Percentiles rank a stretch among this genome's conserved stretches.
Conservation (phyloP, 1,140 invertebrate genomes). For the Dryas iulia region DNA sequence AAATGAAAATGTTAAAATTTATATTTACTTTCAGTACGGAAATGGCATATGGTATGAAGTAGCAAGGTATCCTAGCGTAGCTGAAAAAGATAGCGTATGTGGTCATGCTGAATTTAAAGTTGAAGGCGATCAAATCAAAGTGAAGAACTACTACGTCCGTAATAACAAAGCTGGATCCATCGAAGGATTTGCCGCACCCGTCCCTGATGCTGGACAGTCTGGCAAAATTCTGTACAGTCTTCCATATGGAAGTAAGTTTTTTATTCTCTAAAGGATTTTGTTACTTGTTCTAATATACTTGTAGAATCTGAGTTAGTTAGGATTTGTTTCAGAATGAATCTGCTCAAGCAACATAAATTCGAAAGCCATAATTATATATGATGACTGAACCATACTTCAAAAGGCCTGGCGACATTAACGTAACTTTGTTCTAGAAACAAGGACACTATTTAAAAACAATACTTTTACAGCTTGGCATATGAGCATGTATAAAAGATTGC, state of each 20-base stretch:
- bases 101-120: constrained; percentile 48
- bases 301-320: too few relatives aligned
- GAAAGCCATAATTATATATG: too few relatives aligned
- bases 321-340: too few relatives aligned
- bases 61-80: constrained; percentile 42
- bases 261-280: too few relatives aligned
- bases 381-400: too few relatives aligned
- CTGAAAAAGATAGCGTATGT: constrained; percentile 46
- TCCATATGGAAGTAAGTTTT: constrained; percentile 33
- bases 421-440: too few relatives aligned
- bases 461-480: too few relatives aligned
- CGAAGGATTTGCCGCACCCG: constrained; percentile 46
- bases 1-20: not conserved
- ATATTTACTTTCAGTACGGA: constrained; percentile 42
- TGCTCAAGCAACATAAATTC: too few relatives aligned
- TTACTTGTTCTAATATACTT: too few relatives aligned
- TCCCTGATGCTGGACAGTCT: constrained; percentile 39
- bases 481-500: too few relatives aligned
- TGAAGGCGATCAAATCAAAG: constrained; percentile 46
- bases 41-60: constrained; percentile 60
- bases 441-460: too few relatives aligned
- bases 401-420: too few relatives aligned
- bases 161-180: constrained; percentile 44
- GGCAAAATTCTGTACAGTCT: constrained; percentile 51
- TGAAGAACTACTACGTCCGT: constrained; percentile 51